These are phyloP conservation scores for Nasonia giraulti DNA, from an alignment of 1,140 invertebrate genomes.

Conservation along the genomic window DNA sequence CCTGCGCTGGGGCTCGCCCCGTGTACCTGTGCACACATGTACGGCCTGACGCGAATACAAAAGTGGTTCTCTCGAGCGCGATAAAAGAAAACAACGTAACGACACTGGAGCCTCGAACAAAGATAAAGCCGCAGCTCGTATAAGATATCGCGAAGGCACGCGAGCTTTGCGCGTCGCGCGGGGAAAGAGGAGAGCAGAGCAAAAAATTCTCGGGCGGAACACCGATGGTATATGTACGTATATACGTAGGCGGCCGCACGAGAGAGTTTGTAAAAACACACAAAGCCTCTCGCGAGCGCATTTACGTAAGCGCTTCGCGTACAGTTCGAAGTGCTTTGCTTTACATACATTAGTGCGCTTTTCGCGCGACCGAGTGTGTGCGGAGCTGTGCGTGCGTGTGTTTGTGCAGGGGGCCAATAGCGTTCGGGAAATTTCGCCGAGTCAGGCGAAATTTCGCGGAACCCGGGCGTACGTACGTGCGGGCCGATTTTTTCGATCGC, in stretches of 20 bases:
- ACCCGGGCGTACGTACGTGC: neutral
- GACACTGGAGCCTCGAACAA: constrained; percentile 14
- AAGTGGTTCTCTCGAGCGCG: neutral
- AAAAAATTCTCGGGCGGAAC: neutral
- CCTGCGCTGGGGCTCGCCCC: neutral
- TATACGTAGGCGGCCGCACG: neutral
- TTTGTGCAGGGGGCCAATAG: neutral
- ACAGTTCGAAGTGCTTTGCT: constrained; percentile 52
- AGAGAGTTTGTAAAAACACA: constrained; percentile 48
- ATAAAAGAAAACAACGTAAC: constrained; percentile 12
- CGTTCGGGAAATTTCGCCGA: constrained; percentile 21
- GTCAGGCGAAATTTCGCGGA: neutral
- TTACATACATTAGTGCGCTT: constrained; percentile 50
- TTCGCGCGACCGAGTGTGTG: neutral
- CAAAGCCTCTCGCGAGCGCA: constrained; percentile 45
- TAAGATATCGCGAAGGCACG: constrained; percentile 45
- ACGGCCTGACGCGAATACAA: constrained; percentile 25
- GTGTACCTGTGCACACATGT: neutral
- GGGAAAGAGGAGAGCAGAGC: neutral
- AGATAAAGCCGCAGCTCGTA: constrained; percentile 45
- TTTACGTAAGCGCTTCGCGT: constrained; percentile 51
- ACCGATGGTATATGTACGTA: neutral
- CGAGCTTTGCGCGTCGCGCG: neutral
- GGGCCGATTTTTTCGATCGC: neutral
- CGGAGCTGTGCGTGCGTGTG: neutral